Base-by-base conservation (phyloP, 2,888 invertebrate species). In the Drosophila testacea region DNA sequence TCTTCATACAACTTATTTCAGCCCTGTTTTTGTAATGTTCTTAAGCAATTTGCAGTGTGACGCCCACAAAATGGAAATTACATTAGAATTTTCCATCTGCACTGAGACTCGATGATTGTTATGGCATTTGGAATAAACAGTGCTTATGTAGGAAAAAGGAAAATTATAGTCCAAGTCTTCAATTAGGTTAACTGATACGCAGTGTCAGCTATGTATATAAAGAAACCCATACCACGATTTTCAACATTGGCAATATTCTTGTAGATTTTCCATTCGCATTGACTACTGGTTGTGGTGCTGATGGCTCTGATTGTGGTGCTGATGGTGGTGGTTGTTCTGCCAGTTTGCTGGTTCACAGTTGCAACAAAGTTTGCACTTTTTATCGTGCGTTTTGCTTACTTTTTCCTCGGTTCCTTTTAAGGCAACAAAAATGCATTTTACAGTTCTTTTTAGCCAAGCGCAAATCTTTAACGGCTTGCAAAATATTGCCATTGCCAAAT, bases 391-490 rank as follows among this genome's bases (percentile, higher is more conserved):
- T 78, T 64, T 77, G 81, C 65, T 68, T 60, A 72, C 77, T 83
- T 82, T 83, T 84, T 73, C 73, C 51, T 69, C 75, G 46, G 73
- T 55, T 61, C 85, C 85, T 81, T 85, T 85, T 85, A 88, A 76
- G 85, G 85, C 70, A 34, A 48, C 59, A 75, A 81, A 81, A 85
- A 83, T 79, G 86, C 79, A 81, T 79, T 88, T 87, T 88, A 85
- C 85, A 81, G 88, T 83, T 56, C 56, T 47, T 63, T 55, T 52
- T 42, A 4, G 11, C 16, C 28, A 51, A 28, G 66, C 41, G 83
- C 70, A 86, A 86, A 83, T 86, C 83, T 87, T 86, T 71, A 83
- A 81, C 87, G 81, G 86, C 82, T 76, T 68, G 71, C 70, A 86
- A 81, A 83, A 85, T 86, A 88, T 88, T 88, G 81, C 73, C 71